A percentile compares a stretch with the other conserved stretches of the same genome.
phyloP scores from a whole-genome alignment of 2,113 vertebrate genomes.

The Channa argus region DNA sequence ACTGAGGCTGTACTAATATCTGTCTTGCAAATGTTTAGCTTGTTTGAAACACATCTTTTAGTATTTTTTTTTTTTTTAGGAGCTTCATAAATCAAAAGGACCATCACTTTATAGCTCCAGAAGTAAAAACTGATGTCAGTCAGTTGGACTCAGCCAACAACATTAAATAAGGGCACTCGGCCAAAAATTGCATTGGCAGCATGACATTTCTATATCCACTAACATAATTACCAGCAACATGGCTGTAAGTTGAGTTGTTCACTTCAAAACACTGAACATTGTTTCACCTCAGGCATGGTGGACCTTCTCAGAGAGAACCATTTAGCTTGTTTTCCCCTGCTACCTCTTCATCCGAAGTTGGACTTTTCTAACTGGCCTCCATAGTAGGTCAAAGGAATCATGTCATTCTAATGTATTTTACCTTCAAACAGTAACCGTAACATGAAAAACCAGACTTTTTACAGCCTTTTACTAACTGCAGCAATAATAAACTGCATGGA shows the following conservation, averaged over 20 bases:
- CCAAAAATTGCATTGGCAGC: no score
- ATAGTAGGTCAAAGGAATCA: neutral
- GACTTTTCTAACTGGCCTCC: neutral
- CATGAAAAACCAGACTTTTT: neutral
- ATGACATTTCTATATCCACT: constrained; percentile 7
- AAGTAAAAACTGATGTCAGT: no score
- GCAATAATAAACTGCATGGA: neutral
- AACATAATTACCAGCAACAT: constrained; percentile 30
- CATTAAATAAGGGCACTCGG: no score
- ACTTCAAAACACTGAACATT: constrained; percentile 15
- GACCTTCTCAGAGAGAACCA: neutral
- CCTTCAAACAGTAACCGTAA: neutral
- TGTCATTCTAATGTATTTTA: constrained; percentile 13
- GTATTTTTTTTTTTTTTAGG: no score
- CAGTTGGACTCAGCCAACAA: no score
- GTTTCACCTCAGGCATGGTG: constrained; percentile 11
- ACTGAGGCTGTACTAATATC: no score
- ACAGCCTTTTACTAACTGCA: constrained; percentile 7
- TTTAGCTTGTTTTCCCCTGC: neutral
- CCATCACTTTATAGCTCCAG: no score
- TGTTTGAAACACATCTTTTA: no score
- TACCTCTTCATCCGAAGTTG: neutral
- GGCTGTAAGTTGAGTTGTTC: constrained; percentile 36
- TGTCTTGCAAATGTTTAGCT: no score
- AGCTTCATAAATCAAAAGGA: no score